Evolutionary conservation across 2,888 invertebrate species (phyloP), one percentile per base, ranked within the genome.

Genomic region (Dryobotodes eremita): DNA sequence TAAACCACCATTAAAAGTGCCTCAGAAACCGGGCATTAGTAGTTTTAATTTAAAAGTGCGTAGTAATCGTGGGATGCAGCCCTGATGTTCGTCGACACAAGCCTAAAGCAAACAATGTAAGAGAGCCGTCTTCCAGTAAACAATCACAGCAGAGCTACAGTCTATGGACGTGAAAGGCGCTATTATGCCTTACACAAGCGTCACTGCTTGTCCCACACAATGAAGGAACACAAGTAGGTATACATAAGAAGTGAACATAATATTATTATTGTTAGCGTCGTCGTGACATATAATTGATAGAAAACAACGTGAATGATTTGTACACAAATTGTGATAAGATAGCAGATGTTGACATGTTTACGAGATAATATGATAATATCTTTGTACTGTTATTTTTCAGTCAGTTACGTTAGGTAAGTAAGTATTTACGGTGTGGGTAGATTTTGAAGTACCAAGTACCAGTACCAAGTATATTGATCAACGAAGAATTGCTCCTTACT

Each of bases 261-360:
- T 78, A 69, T 62, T 71, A 53, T 77, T 66, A 66, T 85, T 86
- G 84, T 85, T 84, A 74, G 75, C 64, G 62, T 31, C 84, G 77
- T 89, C 89, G 89, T 91, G 91, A 89, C 86, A 77, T 79, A 61
- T 73, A 71, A 81, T 83, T 83, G 71, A 78, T 79, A 83, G 80
- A 84, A 83, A 85, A 80, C 79, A 86, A 81, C 80, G 82, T 82
- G 77, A 80, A 82, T 82, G 77, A 80, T 77, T 74, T 82, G 80
- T 77, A 72, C 69, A 79, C 69, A 75, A 76, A 64, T 62, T 69
- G 66, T 77, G 83, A 80, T 85, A 87, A 85, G 87, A 85, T 87
- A 84, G 59, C n/a, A 70, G 26, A 8, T 74, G 79, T 77, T 73
- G 73, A 68, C 66, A 73, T 64, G 73, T 86, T 71, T 73, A 59